Base-by-base conservation (phyloP, 2,888 invertebrate species). In the Stenolophus ochropezus region DNA sequence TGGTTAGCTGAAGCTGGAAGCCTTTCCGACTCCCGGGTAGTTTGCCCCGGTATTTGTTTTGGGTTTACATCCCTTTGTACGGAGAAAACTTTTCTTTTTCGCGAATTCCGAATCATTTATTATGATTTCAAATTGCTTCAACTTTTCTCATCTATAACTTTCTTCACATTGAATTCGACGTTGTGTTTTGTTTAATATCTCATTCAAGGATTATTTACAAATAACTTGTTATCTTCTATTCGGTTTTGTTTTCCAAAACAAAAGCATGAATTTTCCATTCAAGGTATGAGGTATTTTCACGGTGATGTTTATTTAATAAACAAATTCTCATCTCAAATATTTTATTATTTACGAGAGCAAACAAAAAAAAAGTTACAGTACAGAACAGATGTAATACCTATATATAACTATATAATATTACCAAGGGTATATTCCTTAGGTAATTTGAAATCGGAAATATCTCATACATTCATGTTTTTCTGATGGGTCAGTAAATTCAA, bases 41-140 rank as follows among this genome's bases (percentile, higher is more conserved):
- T 73, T 49, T 49, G 5, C 16, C 21, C 21, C 1, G 20, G 23
- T 73, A 73, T 73, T 73, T 73, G 23, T 16, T 47, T 73, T 49
- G 73, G 69, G 20, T 73, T 73, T 73, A 49, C 21, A 21, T 47
- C 49, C 21, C 51, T 73, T 73, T 73, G 73, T 73, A 49, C 0
- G 8, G 23, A 5, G 18, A 23, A n/a, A 49, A 49, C 18, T 21
- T 73, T 73, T 18, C 49, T 8, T n/a, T 71, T 71, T 71, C 33
- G 8, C 4, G 71, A 42, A 47, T 71, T 51, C 49, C 14, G 23
- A 47, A 20, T 21, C 14, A 21, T 73, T 73, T 51, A 73, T 71
- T 47, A 42, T 71, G 56, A 18, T 21, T 27, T 58, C 58, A 58
- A 58, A n/a, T 58, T 61, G 16, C 5, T 51, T 4, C 1, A 16